These are phyloP conservation scores for Helostoma temminkii DNA, from an alignment of 2,797 vertebrate genomes.

Conservation along the genomic window DNA sequence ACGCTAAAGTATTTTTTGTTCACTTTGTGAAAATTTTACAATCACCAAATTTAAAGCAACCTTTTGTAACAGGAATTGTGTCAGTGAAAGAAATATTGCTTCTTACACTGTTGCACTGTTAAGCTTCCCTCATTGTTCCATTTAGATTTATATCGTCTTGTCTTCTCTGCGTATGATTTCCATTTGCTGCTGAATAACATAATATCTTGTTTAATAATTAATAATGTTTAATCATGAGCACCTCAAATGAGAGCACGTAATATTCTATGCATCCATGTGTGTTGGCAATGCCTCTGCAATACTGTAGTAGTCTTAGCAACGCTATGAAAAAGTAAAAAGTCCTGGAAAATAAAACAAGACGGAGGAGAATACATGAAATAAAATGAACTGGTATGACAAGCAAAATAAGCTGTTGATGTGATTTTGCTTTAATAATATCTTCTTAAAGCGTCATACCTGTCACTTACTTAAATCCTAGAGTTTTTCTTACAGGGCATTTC, in stretches of 20 bases:
- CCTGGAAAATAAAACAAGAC: neutral
- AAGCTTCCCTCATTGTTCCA: conserved; percentile 31
- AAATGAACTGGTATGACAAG: neutral
- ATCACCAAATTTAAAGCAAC: neutral
- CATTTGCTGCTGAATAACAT: conserved; percentile 15
- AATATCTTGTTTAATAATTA: no score
- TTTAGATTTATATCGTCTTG: conserved; percentile 25
- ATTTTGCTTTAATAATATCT: conserved; percentile 16
- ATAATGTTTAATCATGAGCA: conserved; percentile 22
- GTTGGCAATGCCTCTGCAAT: neutral
- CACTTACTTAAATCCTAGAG: conserved; percentile 1
- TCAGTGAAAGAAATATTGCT: neutral
- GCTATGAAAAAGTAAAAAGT: neutral
- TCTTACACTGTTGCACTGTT: conserved; percentile 10
- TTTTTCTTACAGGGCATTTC: conserved; percentile 22
- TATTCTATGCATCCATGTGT: neutral
- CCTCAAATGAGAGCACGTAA: conserved; percentile 6
- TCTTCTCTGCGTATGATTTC: conserved; percentile 3
- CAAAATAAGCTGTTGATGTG: neutral
- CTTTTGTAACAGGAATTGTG: conserved; percentile 6
- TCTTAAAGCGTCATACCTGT: conserved; percentile 1
- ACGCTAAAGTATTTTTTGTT: neutral
- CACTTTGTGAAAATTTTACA: neutral
- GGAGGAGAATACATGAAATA: neutral
- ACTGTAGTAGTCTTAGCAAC: neutral